A percentile compares a stretch with the other conserved stretches of the same genome.
Evolutionary conservation across 2,888 invertebrate species (phyloP).

Genomic region (Clunio marinus): DNA sequence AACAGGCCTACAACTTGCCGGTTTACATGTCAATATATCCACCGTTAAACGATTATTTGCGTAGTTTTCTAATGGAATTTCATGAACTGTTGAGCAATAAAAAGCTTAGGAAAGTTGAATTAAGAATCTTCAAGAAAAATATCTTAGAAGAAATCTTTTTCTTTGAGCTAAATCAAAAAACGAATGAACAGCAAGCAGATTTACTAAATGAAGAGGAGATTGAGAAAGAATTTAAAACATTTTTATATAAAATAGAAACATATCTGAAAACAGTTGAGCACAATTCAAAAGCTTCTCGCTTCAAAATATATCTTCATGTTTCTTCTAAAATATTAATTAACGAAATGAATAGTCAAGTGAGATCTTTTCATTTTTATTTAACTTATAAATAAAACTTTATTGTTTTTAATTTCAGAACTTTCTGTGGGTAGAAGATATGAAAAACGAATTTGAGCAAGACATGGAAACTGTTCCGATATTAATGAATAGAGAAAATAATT

Average conservation of each 20-base stretch:
- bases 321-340: not conserved
- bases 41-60: conserved; percentile 20
- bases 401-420: not conserved
- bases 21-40: conserved; percentile 26
- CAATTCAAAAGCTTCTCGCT: not conserved
- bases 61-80: not conserved
- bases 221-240: not conserved
- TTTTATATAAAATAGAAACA: not conserved
- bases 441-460: not conserved
- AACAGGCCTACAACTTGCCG: conserved; percentile 12
- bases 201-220: not conserved
- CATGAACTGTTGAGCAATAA: not conserved
- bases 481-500: not conserved
- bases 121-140: not conserved
- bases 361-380: not conserved
- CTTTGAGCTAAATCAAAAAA: not conserved
- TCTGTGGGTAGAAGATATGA: not conserved
- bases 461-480: not conserved
- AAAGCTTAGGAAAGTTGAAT: not conserved
- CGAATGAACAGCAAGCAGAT: not conserved
- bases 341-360: not conserved
- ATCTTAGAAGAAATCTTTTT: not conserved
- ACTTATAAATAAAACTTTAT: not conserved
- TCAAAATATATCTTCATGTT: not conserved
- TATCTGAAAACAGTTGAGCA: not conserved